Evolutionary conservation across 2,113 vertebrate genomes (phyloP), one percentile per base, ranked within the genome.

Genomic region (Pteropus alecto): DNA sequence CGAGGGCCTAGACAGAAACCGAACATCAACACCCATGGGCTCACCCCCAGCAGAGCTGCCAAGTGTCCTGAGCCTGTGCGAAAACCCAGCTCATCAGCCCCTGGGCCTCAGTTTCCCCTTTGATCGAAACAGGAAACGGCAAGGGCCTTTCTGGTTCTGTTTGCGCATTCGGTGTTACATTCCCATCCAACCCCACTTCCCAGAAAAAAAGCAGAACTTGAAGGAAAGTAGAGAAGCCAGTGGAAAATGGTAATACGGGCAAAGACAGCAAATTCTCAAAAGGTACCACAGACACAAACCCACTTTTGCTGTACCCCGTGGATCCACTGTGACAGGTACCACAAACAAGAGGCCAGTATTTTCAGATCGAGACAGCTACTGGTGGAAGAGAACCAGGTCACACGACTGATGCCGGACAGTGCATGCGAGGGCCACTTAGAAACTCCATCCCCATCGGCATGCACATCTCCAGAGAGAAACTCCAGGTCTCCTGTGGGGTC

Each of bases 361-460:
- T 86, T 58, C 90, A 43, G 68, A 68, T 21, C 28, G 9, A 46
- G 56, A 14, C 15, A 54, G 81, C 43, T 24, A 28, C 11, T 5
- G 10, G 56, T 0, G 6, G 70, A 19, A 43, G 43, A 70, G 76
- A 92, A 38, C 24, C 43, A 35, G 24, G 33, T 18, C 0, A 56
- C 48, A 0, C 0, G 0, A 16, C 48, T 60, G 46, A 67, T 0
- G 13, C 71, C 24, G 21, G 87, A 90, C 93, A 92, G 41, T 18
- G 28, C 0, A 5, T 35, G 5, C 0, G 6, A 3, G 74, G 15
- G 90, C 3, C 10, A 0, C 3, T 74, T 76, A n/a, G 26, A 82
- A 86, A 56, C 58, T 51, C 22, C 63, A 10, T 3, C 38, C 70
- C 15, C 51, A 19, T 8, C 24, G 2, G 26, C 16, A 18, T 2